Base-by-base conservation (phyloP, 2,113 vertebrate genomes). In the Serilophus lunatus region DNA sequence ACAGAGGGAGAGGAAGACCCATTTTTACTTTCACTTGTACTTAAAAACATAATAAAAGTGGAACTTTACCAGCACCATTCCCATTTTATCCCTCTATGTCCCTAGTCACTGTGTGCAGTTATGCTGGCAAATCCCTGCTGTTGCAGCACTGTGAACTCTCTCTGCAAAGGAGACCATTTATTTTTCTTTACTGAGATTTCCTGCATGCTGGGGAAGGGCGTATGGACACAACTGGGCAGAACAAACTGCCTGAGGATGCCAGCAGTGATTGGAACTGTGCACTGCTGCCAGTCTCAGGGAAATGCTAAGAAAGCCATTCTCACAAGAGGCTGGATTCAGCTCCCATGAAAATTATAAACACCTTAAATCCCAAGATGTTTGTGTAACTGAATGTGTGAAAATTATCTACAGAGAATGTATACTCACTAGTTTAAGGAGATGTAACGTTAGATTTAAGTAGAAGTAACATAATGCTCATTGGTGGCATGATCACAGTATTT, bases 81-180 rank as follows among this genome's bases (percentile, higher is more conserved):
- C 59, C 18, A 4, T 35, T 68, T 26, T 57, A 49, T 20, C 38
- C 31, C 36, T 68, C 23, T 6, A 0, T 7, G 26, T 16, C 49
- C 7, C 6, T 16, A 6, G 31, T 72, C 53, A 13, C 35, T 3
- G 13, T 6, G 50, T 47, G 74, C 60, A 57, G 54, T 10, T 22
- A 4, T 0, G 13, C 42, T 68, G 78, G 40, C 69, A 92, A 49
- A 42, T 77, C 44, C 80, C 49, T 69, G 1, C 7, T 1, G 0
- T 2, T 25, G 57, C 72, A 42, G 66, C 76, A 2, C 53, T 20
- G 5, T 4, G 36, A 9, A n/a, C n/a, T n/a, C 18, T 57, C 59
- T 76, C 68, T 82, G 90, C 63, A 40, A 1, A 13, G 33, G 29
- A 71, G 33, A 54, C 6, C 16, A 3, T 13, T 23, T 60, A 40